Evolutionary conservation across 2,888 invertebrate genomes (phyloP).

Genomic region (Alloplasta piceator): DNA sequence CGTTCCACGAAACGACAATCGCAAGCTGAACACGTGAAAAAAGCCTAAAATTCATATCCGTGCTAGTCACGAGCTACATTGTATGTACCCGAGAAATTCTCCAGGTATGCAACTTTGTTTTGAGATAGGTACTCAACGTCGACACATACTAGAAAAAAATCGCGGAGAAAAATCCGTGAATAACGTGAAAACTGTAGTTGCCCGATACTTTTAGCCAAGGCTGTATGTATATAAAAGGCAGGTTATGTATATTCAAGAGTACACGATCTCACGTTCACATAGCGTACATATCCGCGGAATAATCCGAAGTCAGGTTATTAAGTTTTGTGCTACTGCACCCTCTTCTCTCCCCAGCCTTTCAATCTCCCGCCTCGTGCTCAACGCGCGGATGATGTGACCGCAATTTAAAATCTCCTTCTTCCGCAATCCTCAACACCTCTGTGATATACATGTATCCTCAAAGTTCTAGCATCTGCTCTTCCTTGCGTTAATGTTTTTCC

Average conservation of each 20-base stretch:
- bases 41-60: too few relatives aligned
- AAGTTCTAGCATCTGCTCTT: neutral
- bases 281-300: constrained; percentile 57
- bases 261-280: constrained; percentile 42
- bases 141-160: too few relatives aligned
- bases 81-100: too few relatives aligned
- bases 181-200: too few relatives aligned
- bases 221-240: neutral
- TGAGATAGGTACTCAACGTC: neutral
- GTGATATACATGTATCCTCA: neutral
- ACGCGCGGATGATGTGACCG: constrained; percentile 28
- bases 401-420: constrained; percentile 32
- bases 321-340: constrained; percentile 42
- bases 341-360: constrained; percentile 11
- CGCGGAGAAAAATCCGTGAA: too few relatives aligned
- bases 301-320: constrained; percentile 54
- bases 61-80: too few relatives aligned
- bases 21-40: too few relatives aligned
- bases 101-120: neutral
- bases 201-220: too few relatives aligned
- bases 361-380: constrained; percentile 8
- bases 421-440: neutral
- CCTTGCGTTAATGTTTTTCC: too few relatives aligned
- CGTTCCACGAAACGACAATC: too few relatives aligned
- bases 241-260: constrained; percentile 15